These are phyloP conservation scores for Drosophila fuyamai DNA, from an alignment of 1,140 invertebrate species.

Conservation along the genomic window DNA sequence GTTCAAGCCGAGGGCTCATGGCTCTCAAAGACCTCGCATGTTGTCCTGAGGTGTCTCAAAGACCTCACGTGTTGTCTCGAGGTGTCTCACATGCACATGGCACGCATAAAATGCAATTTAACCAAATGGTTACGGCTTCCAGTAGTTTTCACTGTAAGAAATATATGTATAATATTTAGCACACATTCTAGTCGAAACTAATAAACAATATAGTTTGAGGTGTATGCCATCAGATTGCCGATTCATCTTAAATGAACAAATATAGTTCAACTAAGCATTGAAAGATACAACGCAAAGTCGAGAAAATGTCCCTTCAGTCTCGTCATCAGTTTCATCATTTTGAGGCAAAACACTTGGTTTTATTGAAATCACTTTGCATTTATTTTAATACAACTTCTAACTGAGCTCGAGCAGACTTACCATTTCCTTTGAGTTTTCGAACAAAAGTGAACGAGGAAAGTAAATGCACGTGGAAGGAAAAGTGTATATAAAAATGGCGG, in stretches of 20 bases:
- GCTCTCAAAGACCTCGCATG: neutral
- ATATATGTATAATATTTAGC: neutral
- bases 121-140: neutral
- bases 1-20: neutral
- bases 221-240: slow-evolving; percentile 68
- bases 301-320: slow-evolving; percentile 71
- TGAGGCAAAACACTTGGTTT: slow-evolving; percentile 38
- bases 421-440: slow-evolving; percentile 36
- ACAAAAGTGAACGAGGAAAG: slow-evolving; percentile 28
- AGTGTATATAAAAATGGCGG: slow-evolving; percentile 21
- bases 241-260: slow-evolving; percentile 76
- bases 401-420: slow-evolving; percentile 28
- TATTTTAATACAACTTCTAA: neutral
- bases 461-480: slow-evolving; percentile 37
- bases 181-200: neutral
- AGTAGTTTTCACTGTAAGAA: slow-evolving; percentile 34
- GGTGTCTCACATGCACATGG: slow-evolving; percentile 16
- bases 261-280: slow-evolving; percentile 58
- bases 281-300: slow-evolving; percentile 60
- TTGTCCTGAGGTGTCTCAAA: slow-evolving; percentile 1
- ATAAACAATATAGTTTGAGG: neutral
- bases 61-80: neutral
- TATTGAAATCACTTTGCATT: neutral
- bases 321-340: slow-evolving; percentile 77
- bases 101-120: slow-evolving; percentile 3